Evolutionary conservation across 2,113 vertebrate species (phyloP).

Genomic region (Synchiropus splendidus): DNA sequence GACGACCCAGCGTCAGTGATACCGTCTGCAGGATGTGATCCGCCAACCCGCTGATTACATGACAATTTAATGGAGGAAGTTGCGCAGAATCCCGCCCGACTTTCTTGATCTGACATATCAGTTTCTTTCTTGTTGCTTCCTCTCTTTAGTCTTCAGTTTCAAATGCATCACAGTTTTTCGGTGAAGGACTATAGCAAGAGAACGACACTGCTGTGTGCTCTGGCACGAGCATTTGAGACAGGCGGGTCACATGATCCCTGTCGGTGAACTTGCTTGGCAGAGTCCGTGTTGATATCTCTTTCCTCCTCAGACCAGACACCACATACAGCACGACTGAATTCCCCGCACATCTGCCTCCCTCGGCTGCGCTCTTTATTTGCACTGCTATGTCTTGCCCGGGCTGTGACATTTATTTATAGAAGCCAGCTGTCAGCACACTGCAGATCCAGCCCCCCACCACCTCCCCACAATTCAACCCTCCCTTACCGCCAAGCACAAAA

Average conservation of each 20-base stretch:
- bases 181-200: no score
- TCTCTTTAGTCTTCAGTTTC: not conserved
- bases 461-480: slow-evolving; percentile 11
- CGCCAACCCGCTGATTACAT: slow-evolving; percentile 23
- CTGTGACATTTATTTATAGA: slow-evolving; percentile 65
- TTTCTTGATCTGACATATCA: not conserved
- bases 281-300: no score
- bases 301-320: no score
- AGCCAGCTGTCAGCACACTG: slow-evolving; percentile 59
- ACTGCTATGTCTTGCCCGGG: slow-evolving; percentile 21
- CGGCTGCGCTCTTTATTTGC: no score
- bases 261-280: no score
- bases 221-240: no score
- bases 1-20: slow-evolving; percentile 39
- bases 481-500: slow-evolving; percentile 5
- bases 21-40: slow-evolving; percentile 19
- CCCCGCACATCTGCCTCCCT: slow-evolving; percentile 25
- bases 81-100: no score
- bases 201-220: no score
- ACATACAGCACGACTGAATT: slow-evolving; percentile 21
- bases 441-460: slow-evolving; percentile 17
- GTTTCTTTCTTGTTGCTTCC: not conserved
- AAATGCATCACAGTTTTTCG: no score
- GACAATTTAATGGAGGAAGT: slow-evolving; percentile 32
- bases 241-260: slow-evolving; percentile 9